Base-by-base conservation (phyloP, 2,797 vertebrate genomes). In the Capromys pilorides region DNA sequence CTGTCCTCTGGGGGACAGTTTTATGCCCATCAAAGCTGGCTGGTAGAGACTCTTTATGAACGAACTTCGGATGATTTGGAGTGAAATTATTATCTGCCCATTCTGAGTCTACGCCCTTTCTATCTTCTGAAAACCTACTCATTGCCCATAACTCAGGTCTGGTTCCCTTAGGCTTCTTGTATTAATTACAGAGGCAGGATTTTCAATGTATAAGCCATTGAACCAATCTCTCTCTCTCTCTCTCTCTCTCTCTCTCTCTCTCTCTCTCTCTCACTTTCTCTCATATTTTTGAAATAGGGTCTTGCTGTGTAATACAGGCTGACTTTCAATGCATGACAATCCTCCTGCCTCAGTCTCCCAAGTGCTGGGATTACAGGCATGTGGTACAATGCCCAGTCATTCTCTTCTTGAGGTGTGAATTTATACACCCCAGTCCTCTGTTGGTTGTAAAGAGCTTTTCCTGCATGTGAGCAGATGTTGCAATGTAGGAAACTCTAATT, bases 351-450 rank as follows among this genome's bases (percentile, higher is more conserved):
- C 75, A 51, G 75, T 26, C 18, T 33, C 16, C 45, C 13, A 26
- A 78, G 28, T 51, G 45, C 75, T 51, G 75, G 24, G 75, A 33
- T 33, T 78, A 51, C 4, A 78, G 28, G 75, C 8, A 9, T 78
- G 45, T 33, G 13, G 41, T 24, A 78, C 16, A 31, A 31, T 10
- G 13, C 9, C 75, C 2, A 8, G 45, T 39, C 13, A 9, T 79
- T 41, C 75, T 87, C 36, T 88, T 92, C 73, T 84, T 81, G 39
- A 45, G 10, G 64, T 66, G 88, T 81, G 90, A 67, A 73, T 95
- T 82, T 12, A 77, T 61, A 86, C 26, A 84, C 62, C 67, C 31
- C 1, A 62, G 41, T 57, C 41, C 19, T 49, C 73, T 88, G 10
- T 33, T 87, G 22, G 18, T 57, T 85, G 31, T 61, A 8, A 78